Percentiles rank a stretch among this genome's conserved stretches.
These are phyloP conservation scores for Trichonephila inaurata DNA, from an alignment of 1,140 invertebrate species.

Conservation along the genomic window DNA sequence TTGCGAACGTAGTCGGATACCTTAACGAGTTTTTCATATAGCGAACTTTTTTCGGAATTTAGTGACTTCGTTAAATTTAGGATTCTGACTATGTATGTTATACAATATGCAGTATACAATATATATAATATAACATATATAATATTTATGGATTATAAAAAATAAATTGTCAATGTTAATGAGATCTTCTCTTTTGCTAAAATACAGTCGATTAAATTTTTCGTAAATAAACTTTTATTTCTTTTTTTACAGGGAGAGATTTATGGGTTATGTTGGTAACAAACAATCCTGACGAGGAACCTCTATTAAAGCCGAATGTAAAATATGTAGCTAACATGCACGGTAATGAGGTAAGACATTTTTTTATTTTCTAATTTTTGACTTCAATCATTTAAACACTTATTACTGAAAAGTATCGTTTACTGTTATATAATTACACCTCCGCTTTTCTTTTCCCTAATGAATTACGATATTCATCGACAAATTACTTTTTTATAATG, in stretches of 20 bases:
- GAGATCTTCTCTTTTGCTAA: too few species aligned
- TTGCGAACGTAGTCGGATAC: too few species aligned
- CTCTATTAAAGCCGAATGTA: constrained; percentile 92
- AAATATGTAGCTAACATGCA: constrained; percentile 80
- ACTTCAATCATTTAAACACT: neutral
- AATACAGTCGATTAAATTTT: too few species aligned
- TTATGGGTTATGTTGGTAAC: constrained; percentile 97
- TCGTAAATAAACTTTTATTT: neutral
- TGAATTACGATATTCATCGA: neutral
- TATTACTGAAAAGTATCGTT: neutral
- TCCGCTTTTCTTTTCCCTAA: neutral
- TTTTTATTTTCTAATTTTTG: neutral
- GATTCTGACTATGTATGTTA: too few species aligned
- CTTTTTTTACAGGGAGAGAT: constrained; percentile 86
- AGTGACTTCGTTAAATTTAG: too few species aligned
- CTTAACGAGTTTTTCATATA: too few species aligned
- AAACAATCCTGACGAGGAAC: constrained; percentile 92
- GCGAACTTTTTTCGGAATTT: too few species aligned
- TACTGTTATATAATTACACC: neutral
- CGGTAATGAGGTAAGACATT: constrained; percentile 80
- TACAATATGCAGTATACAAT: too few species aligned
- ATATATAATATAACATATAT: too few species aligned
- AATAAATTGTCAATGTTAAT: too few species aligned
- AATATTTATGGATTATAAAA: too few species aligned
- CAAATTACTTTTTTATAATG: constrained; percentile 10